Evolutionary conservation across 1,140 invertebrate species (phyloP), one percentile per base, ranked within the genome.

Genomic region (Eupeodes corollae): DNA sequence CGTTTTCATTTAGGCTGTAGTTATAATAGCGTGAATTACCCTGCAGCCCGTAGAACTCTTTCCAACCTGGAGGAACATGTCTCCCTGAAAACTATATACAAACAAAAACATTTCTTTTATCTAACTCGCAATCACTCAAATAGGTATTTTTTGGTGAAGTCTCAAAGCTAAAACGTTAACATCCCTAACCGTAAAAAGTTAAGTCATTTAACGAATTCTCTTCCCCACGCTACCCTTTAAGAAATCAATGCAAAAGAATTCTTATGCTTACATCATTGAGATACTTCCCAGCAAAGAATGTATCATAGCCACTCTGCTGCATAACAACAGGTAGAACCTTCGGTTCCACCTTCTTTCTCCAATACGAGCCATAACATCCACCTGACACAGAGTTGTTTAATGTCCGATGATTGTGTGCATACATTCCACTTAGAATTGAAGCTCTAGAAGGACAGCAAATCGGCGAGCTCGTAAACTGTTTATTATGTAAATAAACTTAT

Each of bases 1-100:
- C 85, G 70, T 94, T 89, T 42, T 89, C 76, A 2, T 86, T 90
- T n/a, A 94, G 67, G 0, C 79, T 79, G 59, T 91, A 94, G 69
- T 91, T 81, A 59, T 91, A 93, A 69, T 94, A 94, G 21, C 75
- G 77, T 0, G 89, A 93, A 61, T 92, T 91, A 14, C 88, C 87
- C 43, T 86, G 75, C 14, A 91, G 70, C 1, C 84, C 86, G 53
- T 80, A 70, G 82, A 88, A 91, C 56, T 79, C 75, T 48, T 84
- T 76, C 85, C 89, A 94, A 5, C 91, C 91, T 5, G 73, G 70
- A 1, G 90, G 89, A 15, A 91, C 72, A 53, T 81, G 73, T 21
- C 70, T 53, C 0, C 79, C 72, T 3, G 82, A 79, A 66, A 86
- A 89, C 79, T 88, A n/a, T n/a, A n/a, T n/a, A n/a, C n/a, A 56